A percentile compares a stretch with the other conserved stretches of the same genome.
Conservation (phyloP, 2,888 invertebrate genomes). For the Dasysyrphus albostriatus region DNA sequence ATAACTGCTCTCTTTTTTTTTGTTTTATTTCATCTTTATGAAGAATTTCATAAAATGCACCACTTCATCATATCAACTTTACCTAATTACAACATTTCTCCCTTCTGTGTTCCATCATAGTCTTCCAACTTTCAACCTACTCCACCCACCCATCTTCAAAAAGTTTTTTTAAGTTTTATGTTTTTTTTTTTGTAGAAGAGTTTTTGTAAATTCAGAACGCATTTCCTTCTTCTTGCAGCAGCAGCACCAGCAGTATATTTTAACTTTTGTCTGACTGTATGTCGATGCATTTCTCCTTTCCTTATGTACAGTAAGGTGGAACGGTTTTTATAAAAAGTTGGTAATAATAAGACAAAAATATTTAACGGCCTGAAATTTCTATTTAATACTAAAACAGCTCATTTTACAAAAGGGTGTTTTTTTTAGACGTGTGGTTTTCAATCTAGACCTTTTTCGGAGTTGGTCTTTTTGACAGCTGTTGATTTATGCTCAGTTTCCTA, state of each 20-base stretch:
- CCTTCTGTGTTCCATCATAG: background rate
- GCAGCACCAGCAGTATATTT: background rate
- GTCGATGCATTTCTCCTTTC: slow-evolving; percentile 30
- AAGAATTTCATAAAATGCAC: slow-evolving; percentile 47
- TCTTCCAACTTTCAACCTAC: background rate
- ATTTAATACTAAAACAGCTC: too few relatives aligned
- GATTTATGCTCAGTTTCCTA: too few relatives aligned
- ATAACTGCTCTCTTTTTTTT: slow-evolving; percentile 26
- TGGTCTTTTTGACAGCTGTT: too few relatives aligned
- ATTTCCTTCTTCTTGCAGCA: slow-evolving; percentile 50
- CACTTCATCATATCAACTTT: slow-evolving; percentile 57
- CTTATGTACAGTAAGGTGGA: slow-evolving; percentile 4
- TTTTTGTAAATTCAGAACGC: slow-evolving; percentile 57
- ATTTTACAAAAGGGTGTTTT: too few relatives aligned
- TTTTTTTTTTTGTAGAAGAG: background rate
- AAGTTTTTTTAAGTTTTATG: slow-evolving; percentile 22
- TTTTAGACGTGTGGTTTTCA: too few relatives aligned
- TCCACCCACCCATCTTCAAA: slow-evolving; percentile 21
- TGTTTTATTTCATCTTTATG: slow-evolving; percentile 4
- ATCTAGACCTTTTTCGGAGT: too few relatives aligned
- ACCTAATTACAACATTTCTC: slow-evolving; percentile 62
- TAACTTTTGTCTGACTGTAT: slow-evolving; percentile 37
- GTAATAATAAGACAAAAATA: too few relatives aligned
- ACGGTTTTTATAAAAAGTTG: too few relatives aligned
- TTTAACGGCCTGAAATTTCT: too few relatives aligned